Evolutionary conservation across 35 echinoderm and acorn worm species (phyloP), one percentile per base, ranked within the genome.

Genomic region (Apostichopus californicus): DNA sequence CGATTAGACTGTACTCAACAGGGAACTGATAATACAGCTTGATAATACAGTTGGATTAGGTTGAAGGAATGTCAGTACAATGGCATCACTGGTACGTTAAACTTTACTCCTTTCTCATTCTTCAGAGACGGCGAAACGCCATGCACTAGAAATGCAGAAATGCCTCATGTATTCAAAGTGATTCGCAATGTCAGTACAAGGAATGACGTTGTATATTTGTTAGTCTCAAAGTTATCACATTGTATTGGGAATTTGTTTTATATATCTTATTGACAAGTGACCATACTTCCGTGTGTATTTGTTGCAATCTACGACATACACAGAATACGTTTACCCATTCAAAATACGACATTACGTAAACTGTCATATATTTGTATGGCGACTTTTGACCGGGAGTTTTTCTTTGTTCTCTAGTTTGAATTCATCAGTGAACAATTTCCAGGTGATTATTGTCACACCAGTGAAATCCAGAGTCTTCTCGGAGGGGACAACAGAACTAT

Each of bases 371-470:
- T 75, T 75, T 75, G 71, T 75, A 75, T 14, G 21, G 71, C 71
- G 71, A 22, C 21, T 75, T 75, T 46, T 46, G 34, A 46, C 34
- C 3, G 34, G 34, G 34, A 46, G 3, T 46, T 46, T 11, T 68
- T 68, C 11, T 14, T 68, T 11, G 64, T 18, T 14, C 18, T 5
- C 0, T 14, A 68, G 64, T 2, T 18, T 68, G 18, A 68, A 5
- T 68, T 68, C 18, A 68, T 68, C 64, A 68, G 64, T 11, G 64
- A 18, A 6, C 11, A 18, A 14, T 68, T 8, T 14, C 83, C 57
- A 60, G 65, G 6, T 22, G 87, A 71, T 4, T 90, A 90, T 18
- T 90, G 87, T 55, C 87, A 90, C 46, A 73, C 59, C 9, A 11
- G 26, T 7, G 70, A 77, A 28, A 54, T n/a, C 46, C 59, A 46